Percentiles rank a stretch among this genome's conserved stretches.
These are phyloP conservation scores for Enoplosus armatus DNA, from an alignment of 2,797 vertebrate species.

Conservation along the genomic window DNA sequence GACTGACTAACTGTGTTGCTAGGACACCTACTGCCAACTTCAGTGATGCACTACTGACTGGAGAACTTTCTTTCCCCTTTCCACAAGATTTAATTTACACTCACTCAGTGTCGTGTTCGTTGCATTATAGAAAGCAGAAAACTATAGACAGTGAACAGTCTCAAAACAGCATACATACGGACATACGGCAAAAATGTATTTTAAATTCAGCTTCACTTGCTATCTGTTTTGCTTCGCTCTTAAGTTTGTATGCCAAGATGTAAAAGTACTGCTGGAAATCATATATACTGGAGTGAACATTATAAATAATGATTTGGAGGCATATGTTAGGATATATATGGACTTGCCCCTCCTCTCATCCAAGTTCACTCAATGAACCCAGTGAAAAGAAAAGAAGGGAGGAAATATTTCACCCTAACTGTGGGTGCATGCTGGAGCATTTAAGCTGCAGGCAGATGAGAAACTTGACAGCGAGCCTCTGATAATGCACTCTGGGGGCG, in stretches of 20 bases:
- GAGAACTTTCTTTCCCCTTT: not conserved
- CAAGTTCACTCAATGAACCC: not conserved
- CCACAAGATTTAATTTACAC: not conserved
- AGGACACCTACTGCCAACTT: not conserved
- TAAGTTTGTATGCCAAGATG: not conserved
- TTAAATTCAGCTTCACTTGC: not conserved
- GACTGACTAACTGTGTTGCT: not conserved
- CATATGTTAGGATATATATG: not conserved
- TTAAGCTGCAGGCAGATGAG: slow-evolving; percentile 54
- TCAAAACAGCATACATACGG: not conserved
- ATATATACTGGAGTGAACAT: not conserved
- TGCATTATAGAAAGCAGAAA: not conserved
- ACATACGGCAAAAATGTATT: not conserved
- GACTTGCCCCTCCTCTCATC: not conserved
- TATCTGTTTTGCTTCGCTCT: not conserved
- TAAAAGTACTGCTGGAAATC: not conserved
- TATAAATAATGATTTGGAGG: not conserved
- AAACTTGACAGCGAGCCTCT: slow-evolving; percentile 56
- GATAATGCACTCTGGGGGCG: slow-evolving; percentile 43
- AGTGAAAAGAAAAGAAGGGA: slow-evolving; percentile 6
- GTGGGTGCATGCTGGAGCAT: slow-evolving; percentile 16
- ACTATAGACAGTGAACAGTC: not conserved
- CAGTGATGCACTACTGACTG: not conserved
- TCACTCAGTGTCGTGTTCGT: not conserved
- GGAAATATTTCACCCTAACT: slow-evolving; percentile 6